Evolutionary conservation across 2,797 vertebrate genomes (phyloP), one percentile per base, ranked within the genome.

Genomic region (Scleropages formosus): DNA sequence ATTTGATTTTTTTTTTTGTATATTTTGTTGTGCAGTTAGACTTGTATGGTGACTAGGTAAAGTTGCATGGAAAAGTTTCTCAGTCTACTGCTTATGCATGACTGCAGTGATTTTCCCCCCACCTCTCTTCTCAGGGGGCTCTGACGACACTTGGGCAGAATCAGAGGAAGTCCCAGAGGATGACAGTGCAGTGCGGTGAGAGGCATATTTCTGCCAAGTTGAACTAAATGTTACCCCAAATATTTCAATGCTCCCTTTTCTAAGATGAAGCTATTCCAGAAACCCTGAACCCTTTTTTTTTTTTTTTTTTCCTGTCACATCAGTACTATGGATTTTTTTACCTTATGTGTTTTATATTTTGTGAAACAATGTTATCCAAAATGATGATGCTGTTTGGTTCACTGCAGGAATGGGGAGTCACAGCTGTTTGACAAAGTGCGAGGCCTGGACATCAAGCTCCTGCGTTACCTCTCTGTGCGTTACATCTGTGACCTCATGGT

Each of bases 401-500:
- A 8, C 12, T 11, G 83, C 78, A 99, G 97, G 84, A 98, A 97
- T 60, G 94, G 95, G 7, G 97, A 99, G 78, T 95, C 94, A 0
- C 97, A 98, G 86, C 94, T 98, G 69, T 99, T 99, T 78, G 97
- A 99, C 89, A 98, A 98, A 81, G 96, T 99, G 74, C 91, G 97
- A 82, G 97, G 97, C 75, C 95, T 95, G 0, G 97, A 99, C 89
- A 99, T 98, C 84, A 97, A 95, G 85, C 90, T 99, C 80, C 94
- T 98, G 49, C 95, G 95, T 18, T 98, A 99, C 86, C 91, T 99
- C 74, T 98, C 97, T 0, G 93, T 99, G 61, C 90, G 92, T 77
- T 98, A 97, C 80, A 99, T 99, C 92, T 99, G 97, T 85, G 97
- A 99, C 90, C 91, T 99, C 82, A 99, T 99, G 97, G 96, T 99